Evolutionary conservation across 2,888 invertebrate genomes (phyloP), one percentile per base, ranked within the genome.

Genomic region (Coleophora deauratella): DNA sequence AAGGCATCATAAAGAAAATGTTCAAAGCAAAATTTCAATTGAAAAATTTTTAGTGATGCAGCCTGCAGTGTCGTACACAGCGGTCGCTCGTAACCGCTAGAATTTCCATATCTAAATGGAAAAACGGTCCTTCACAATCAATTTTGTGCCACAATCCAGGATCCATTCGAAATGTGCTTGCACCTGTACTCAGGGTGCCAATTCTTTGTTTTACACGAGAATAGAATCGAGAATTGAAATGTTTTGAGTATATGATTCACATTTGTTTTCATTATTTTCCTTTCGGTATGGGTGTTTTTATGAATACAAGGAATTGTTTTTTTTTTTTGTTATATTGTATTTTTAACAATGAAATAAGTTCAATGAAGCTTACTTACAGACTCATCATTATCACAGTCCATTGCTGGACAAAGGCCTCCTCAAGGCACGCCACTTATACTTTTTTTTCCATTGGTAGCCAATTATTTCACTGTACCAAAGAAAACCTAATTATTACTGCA

Each of bases 51-150:
- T 10, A 64, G 60, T 66, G 57, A n/a, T n/a, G 63, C 62, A 59
- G 57, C 54, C 48, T 49, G 50, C 52, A 59, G 59, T 71, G 72
- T 74, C 73, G 72, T 72, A 71, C 72, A 72, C 72, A 21, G 21
- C 21, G 21, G 21, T 6, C 21, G 21, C 21, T 21, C 21, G 21
- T 21, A 21, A 71, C 61, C 55, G 66, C 55, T 57, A 52, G 59
- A 70, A 82, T 82, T 80, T 77, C 80, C 81, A 82, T 82, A 82
- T 79, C 76, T 77, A 80, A 82, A 82, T 81, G 81, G 80, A 72
- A 81, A 21, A 79, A 77, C 72, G 70, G 74, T 63, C 71, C 72
- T 70, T 64, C 63, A 77, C 76, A 79, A 80, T 80, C 82, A 79
- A 80, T 81, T 81, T 67, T 66, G 73, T 66, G 59, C 72, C 66